Conservation (phyloP, 1,140 invertebrate genomes). For the Neomicropteryx cornuta region DNA sequence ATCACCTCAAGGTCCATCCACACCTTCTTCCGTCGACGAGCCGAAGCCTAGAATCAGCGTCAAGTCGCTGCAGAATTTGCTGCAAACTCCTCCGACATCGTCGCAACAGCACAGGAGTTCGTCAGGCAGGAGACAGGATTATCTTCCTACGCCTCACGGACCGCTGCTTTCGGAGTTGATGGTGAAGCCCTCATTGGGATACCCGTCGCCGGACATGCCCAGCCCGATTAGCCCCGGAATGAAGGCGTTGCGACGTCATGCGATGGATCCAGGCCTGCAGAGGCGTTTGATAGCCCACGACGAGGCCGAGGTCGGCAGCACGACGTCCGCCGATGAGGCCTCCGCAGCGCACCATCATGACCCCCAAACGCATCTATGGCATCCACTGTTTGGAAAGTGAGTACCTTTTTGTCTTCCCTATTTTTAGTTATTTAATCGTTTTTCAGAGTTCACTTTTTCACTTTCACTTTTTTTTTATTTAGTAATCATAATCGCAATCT, state of each 20-base stretch:
- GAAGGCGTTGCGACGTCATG: constrained; percentile 10
- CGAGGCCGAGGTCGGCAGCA: constrained; percentile 45
- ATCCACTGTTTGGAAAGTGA: constrained; percentile 41
- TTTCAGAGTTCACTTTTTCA: neutral
- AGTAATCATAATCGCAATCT: too few relatives aligned
- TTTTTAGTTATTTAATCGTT: neutral
- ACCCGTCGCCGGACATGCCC: constrained; percentile 12
- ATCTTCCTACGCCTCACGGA: neutral
- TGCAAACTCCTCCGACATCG: constrained; percentile 32
- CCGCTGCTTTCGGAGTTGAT: neutral
- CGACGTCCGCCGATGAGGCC: constrained; percentile 32
- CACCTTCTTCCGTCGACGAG: constrained; percentile 15
- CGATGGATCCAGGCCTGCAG: constrained; percentile 12
- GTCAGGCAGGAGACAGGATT: too few relatives aligned
- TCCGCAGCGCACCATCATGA: constrained; percentile 30
- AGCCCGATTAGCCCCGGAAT: too few relatives aligned
- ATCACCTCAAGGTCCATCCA: constrained; percentile 5
- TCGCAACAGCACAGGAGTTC: constrained; percentile 5
- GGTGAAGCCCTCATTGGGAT: constrained; percentile 12
- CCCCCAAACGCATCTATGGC: constrained; percentile 35
- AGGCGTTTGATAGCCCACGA: constrained; percentile 26
- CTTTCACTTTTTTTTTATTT: too few relatives aligned
- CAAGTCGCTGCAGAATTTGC: constrained; percentile 45
- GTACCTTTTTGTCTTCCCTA: constrained; percentile 15
- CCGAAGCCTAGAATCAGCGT: constrained; percentile 44